Evolutionary conservation across 2,113 vertebrate species (phyloP), one percentile per base, ranked within the genome.

Genomic region (Clupea harengus): DNA sequence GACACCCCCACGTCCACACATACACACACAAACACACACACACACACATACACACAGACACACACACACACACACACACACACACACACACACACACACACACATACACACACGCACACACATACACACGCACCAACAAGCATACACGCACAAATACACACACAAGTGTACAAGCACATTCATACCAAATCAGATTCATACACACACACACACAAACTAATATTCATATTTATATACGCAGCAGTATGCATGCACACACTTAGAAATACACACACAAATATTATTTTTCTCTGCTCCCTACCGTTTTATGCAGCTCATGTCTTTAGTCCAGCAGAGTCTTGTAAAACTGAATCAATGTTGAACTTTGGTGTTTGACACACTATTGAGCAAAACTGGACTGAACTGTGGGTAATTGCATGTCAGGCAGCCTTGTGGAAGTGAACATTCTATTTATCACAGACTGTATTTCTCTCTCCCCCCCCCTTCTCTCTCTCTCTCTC

Each of bases 1-100:
- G 7, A 64, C 57, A 6, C 57, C 22, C 52, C 22, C 84, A 85
- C 90, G 28, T 87, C 85, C 86, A 86, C 81, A 39, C 49, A 85
- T 67, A 46, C 81, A 6, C 17, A 15, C 85, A 88, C 83, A 85
- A 81, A 64, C 45, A 60, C 54, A 39, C 54, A 54, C 13, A 15
- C 15, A 20, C 52, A 54, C 52, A 54, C 52, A 54, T 13, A 54
- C 52, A 54, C 17, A 18, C 52, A 54, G 15, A 54, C 50, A 39
- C 39, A 39, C 39, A 39, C 39, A 39, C 2, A 39, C 39, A 39
- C 39, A 39, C 39, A 39, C 39, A 39, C 39, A 39, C 39, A 39
- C 39, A 39, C 39, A 39, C 39, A 39, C 39, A 39, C 39, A 39
- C 39, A 39, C 39, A 39, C 2, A 1, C 39, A 39, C 39, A 39